These are phyloP conservation scores for Tenthredo distinguenda DNA, from an alignment of 2,888 invertebrate genomes.

Conservation along the genomic window DNA sequence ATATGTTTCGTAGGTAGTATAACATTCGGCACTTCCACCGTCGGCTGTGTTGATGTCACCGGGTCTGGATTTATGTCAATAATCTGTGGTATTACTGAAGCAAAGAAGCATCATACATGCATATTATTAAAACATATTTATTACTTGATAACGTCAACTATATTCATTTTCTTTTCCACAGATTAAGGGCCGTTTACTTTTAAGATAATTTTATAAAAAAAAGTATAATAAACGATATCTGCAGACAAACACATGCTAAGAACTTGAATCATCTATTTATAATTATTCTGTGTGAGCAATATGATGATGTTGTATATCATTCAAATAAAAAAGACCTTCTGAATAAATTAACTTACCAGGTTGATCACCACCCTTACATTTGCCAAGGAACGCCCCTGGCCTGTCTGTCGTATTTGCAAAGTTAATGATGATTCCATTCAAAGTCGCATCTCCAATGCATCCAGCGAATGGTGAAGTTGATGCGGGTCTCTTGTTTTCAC, in stretches of 20 bases:
- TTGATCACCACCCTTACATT: constrained; percentile 79
- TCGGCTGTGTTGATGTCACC: constrained; percentile 61
- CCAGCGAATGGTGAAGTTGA: constrained; percentile 87
- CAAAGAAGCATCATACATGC: constrained; percentile 24
- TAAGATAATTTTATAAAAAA: not conserved
- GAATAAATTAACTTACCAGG: constrained; percentile 60
- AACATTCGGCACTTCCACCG: constrained; percentile 61
- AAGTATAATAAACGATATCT: not conserved
- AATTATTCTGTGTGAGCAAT: not conserved
- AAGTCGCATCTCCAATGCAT: constrained; percentile 95
- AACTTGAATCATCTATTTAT: not conserved
- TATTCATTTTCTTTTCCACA: not conserved
- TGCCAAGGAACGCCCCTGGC: constrained; percentile 82
- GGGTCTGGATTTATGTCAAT: constrained; percentile 59
- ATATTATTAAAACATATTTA: constrained; percentile 8
- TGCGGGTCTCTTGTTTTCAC: constrained; percentile 79
- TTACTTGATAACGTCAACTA: not conserved
- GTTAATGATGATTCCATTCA: constrained; percentile 90
- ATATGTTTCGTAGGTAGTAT: constrained; percentile 60
- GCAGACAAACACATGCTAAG: constrained; percentile 28
- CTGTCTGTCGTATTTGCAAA: constrained; percentile 86
- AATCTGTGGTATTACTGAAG: constrained; percentile 53
- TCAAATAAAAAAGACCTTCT: not conserved
- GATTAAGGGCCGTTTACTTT: constrained; percentile 9
- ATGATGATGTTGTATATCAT: not conserved